Conservation (phyloP, 2,888 invertebrate genomes). For the Enchytraeus crypticus region DNA sequence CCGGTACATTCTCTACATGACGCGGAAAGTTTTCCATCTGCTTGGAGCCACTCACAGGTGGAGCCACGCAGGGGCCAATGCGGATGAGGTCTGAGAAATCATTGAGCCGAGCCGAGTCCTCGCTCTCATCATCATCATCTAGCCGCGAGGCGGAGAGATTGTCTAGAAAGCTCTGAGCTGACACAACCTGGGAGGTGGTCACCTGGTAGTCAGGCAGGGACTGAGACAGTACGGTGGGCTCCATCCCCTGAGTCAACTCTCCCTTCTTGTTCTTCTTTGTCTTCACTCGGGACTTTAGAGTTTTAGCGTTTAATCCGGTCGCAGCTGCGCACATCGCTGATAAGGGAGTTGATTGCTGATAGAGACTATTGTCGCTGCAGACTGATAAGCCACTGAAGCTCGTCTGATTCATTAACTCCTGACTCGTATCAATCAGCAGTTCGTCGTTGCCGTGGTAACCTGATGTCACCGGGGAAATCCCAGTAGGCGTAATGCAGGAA, state of each 20-base stretch:
- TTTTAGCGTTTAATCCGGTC: too few relatives aligned
- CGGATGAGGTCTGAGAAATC: constrained; percentile 19
- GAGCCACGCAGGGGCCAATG: constrained; percentile 6
- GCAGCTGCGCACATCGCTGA: too few relatives aligned
- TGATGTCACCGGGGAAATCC: background rate
- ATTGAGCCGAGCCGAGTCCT: constrained; percentile 8
- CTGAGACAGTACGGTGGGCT: background rate
- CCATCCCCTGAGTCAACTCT: too few relatives aligned
- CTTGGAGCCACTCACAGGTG: background rate
- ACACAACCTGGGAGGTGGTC: background rate
- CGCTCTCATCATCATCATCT: background rate
- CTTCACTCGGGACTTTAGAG: too few relatives aligned
- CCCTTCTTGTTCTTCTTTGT: too few relatives aligned
- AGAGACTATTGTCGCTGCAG: too few relatives aligned
- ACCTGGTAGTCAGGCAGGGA: background rate
- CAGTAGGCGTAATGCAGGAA: constrained; percentile 1
- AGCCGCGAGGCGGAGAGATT: background rate
- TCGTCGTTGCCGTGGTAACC: background rate
- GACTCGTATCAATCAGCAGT: background rate
- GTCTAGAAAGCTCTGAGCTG: background rate
- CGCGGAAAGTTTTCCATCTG: too few relatives aligned
- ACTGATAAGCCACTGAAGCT: too few relatives aligned
- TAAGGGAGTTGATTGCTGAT: too few relatives aligned
- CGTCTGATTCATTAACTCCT: too few relatives aligned
- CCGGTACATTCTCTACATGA: background rate